Evolutionary conservation across 2,797 vertebrate species (phyloP).

Genomic region (Pseudochirops cupreus): DNA sequence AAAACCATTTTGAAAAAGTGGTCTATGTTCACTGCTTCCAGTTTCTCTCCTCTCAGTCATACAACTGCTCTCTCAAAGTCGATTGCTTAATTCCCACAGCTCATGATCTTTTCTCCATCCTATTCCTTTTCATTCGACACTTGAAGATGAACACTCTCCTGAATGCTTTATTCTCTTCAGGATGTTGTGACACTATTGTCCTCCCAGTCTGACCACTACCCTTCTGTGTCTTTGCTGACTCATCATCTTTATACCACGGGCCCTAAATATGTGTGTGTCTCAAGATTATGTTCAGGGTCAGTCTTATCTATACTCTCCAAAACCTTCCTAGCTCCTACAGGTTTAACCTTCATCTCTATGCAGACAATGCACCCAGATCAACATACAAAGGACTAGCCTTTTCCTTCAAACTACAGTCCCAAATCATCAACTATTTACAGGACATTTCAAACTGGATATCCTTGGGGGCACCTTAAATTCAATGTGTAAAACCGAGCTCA

Average conservation of each 20-base stretch:
- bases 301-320: background rate
- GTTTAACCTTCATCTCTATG: background rate
- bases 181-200: background rate
- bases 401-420: background rate
- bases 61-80: background rate
- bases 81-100: background rate
- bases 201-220: background rate
- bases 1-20: background rate
- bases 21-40: background rate
- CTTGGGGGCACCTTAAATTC: background rate
- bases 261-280: background rate
- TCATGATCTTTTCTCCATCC: background rate
- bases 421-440: background rate
- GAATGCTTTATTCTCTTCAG: background rate
- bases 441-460: background rate
- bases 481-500: background rate
- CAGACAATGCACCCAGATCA: background rate
- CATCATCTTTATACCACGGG: background rate
- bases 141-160: background rate
- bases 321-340: background rate
- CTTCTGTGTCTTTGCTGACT: background rate
- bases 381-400: background rate
- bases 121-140: background rate
- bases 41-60: background rate
- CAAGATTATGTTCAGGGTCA: background rate